Evolutionary conservation across 1,140 invertebrate genomes (phyloP).

Genomic region (Colletes gigas): DNA sequence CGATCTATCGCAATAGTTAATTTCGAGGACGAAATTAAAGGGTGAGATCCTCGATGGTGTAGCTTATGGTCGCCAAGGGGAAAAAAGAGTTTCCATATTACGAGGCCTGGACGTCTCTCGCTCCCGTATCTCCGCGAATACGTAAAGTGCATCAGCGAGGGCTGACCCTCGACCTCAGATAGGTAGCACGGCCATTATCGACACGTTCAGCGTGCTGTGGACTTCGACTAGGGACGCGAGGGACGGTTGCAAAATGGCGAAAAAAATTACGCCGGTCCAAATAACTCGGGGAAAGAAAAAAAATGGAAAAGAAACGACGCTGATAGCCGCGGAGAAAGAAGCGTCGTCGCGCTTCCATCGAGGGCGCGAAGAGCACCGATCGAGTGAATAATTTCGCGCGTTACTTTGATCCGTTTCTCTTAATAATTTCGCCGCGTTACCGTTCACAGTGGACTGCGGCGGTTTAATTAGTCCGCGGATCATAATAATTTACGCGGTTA

Average conservation of each 20-base stretch:
- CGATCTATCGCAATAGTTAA: too few relatives aligned
- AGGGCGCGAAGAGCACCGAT: background rate
- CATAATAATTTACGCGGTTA: background rate
- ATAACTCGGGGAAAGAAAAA: conserved; percentile 41
- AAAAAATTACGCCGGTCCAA: conserved; percentile 40
- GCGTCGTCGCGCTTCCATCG: background rate
- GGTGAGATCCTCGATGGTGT: background rate
- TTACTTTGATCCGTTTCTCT: background rate
- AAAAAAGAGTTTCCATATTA: conserved; percentile 2
- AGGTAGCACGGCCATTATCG: conserved; percentile 56
- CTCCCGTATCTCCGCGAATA: conserved; percentile 23
- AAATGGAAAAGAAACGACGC: background rate
- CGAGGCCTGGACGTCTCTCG: background rate
- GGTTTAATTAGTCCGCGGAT: background rate
- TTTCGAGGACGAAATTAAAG: too few relatives aligned
- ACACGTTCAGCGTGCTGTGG: conserved; percentile 23
- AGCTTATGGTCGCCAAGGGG: too few relatives aligned
- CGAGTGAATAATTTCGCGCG: conserved; percentile 10
- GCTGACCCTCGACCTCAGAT: conserved; percentile 63
- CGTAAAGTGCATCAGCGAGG: conserved; percentile 60
- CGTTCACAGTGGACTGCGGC: too few relatives aligned
- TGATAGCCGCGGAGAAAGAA: conserved; percentile 42
- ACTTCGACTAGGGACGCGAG: background rate
- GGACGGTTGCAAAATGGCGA: conserved; percentile 20
- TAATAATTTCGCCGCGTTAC: background rate